Conservation (phyloP, 2,113 vertebrate species). For the rat (Rattus norvegicus) region GRCr8 NC_086023.1:49668501-49669000, state of each 20-base stretch:
- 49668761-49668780: not conserved
- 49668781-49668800: not conserved
- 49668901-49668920: slow-evolving; percentile 39
- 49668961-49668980: slow-evolving; percentile 1
- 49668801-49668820: slow-evolving; percentile 24
- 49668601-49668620: not conserved
- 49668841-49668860: slow-evolving; percentile 25
- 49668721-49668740: slow-evolving; percentile 2
- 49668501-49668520: slow-evolving; percentile 18
- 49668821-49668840: slow-evolving; percentile 39
- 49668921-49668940: slow-evolving; percentile 12
- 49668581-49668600: slow-evolving; percentile 49
- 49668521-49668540: slow-evolving; percentile 39
- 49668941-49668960: slow-evolving; percentile 32
- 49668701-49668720: not conserved
- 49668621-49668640: not conserved
- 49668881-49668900: not conserved
- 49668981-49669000: slow-evolving; percentile 14
- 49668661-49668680: not conserved
- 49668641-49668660: not conserved
- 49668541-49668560: slow-evolving; percentile 25
- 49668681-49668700: not conserved
- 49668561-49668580: not conserved
- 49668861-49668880: slow-evolving; percentile 48
- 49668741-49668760: not conserved